Conservation (phyloP, 2,113 vertebrate genomes). For the Lynx canadensis region DNA sequence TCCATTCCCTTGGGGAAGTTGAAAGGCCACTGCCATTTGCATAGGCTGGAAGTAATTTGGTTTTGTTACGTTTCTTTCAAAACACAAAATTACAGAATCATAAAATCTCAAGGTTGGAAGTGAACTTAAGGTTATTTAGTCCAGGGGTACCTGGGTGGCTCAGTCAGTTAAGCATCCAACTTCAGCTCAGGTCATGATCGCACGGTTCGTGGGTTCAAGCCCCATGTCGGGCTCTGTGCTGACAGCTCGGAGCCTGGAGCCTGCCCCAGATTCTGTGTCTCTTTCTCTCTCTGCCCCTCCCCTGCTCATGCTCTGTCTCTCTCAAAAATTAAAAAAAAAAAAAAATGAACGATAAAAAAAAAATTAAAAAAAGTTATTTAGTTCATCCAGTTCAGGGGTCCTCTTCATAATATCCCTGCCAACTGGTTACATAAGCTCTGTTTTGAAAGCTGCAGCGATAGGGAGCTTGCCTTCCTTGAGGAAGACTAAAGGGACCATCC, state of each 20-base stretch:
- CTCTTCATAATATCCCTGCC: not conserved
- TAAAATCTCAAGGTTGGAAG: slow-evolving; percentile 44
- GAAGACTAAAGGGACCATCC: not conserved
- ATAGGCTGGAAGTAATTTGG: slow-evolving; percentile 51
- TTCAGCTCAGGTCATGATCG: too few species aligned
- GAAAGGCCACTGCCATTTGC: slow-evolving; percentile 44
- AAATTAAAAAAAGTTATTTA: not conserved
- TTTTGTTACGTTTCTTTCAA: slow-evolving; percentile 55
- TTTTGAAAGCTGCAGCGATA: not conserved
- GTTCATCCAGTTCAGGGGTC: not conserved
- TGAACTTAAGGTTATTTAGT: not conserved
- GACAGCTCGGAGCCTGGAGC: too few species aligned
- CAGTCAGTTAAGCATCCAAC: too few species aligned
- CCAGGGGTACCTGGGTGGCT: not conserved
- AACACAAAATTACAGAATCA: slow-evolving; percentile 20
- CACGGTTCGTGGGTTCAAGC: too few species aligned
- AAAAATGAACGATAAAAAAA: too few species aligned
- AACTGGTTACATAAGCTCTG: not conserved
- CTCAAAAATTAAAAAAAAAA: too few species aligned
- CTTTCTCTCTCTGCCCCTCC: too few species aligned
- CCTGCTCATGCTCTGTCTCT: too few species aligned
- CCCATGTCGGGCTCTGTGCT: too few species aligned
- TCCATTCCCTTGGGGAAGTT: slow-evolving; percentile 19
- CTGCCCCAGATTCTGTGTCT: too few species aligned
- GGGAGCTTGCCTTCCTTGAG: not conserved